Percentiles rank a stretch among this genome's conserved stretches.
Evolutionary conservation across 2,797 vertebrate species (phyloP).

Genomic region (Cebuella pygmaea): DNA sequence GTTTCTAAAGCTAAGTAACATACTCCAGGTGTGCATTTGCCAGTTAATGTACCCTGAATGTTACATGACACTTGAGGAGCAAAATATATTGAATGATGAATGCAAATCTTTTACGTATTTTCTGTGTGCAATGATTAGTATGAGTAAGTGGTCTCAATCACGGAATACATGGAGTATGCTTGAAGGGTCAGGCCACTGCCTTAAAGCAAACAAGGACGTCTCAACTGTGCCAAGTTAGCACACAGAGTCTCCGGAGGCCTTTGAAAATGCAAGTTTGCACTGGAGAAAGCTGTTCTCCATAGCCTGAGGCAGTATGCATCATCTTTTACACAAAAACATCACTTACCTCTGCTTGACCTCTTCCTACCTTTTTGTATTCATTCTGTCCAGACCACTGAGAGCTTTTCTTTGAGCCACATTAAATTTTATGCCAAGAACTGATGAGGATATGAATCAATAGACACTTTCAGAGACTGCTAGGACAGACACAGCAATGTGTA

Average conservation of each 20-base stretch:
- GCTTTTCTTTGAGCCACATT: slow-evolving; percentile 4
- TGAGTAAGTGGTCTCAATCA: slow-evolving; percentile 68
- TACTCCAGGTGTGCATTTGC: slow-evolving; percentile 79
- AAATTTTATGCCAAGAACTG: neutral
- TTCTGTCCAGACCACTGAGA: neutral
- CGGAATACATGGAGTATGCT: neutral
- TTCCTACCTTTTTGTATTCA: neutral
- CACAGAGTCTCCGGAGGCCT: neutral
- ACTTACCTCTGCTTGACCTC: slow-evolving; percentile 39
- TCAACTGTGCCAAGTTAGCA: neutral
- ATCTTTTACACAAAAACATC: slow-evolving; percentile 34
- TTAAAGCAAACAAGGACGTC: slow-evolving; percentile 18
- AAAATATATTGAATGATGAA: slow-evolving; percentile 77
- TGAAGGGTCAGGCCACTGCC: slow-evolving; percentile 31
- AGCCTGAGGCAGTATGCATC: neutral
- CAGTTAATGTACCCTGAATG: slow-evolving; percentile 77
- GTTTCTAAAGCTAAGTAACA: slow-evolving; percentile 79
- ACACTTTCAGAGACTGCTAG: neutral
- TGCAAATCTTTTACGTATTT: slow-evolving; percentile 78
- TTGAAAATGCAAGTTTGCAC: neutral
- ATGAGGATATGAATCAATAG: neutral
- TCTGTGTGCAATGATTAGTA: slow-evolving; percentile 65
- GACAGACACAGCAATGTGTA: neutral
- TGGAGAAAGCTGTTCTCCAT: neutral
- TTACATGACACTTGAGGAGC: slow-evolving; percentile 76